Evolutionary conservation across 2,797 vertebrate species (phyloP).

Genomic region (Crypturellus tataupa): DNA sequence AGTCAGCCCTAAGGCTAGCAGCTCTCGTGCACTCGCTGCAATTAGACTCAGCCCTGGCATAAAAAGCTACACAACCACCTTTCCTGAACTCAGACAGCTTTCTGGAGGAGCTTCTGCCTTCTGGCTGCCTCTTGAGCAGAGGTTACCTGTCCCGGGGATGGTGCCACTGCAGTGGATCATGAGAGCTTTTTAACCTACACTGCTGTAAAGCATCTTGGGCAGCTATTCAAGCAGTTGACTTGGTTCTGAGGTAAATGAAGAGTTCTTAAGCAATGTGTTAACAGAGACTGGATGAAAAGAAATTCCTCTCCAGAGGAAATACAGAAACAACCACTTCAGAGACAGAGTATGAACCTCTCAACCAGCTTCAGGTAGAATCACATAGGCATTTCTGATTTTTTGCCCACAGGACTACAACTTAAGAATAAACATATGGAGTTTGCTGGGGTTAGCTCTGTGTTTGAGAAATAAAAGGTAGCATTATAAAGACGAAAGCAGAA

Average conservation of each 20-base stretch:
- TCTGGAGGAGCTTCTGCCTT: neutral
- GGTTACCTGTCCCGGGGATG: neutral
- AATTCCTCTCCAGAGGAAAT: neutral
- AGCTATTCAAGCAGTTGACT: neutral
- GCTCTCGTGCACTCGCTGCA: neutral
- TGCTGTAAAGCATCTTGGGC: neutral
- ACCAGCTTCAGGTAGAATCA: neutral
- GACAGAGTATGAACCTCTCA: neutral
- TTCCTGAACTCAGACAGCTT: neutral
- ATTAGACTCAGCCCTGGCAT: neutral
- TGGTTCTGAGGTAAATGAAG: neutral
- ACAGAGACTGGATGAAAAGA: neutral
- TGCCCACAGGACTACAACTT: neutral
- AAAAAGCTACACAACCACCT: neutral
- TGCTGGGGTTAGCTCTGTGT: neutral
- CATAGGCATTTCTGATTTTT: neutral
- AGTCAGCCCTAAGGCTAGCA: neutral
- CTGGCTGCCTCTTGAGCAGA: neutral
- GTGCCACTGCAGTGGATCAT: neutral
- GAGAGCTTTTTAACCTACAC: rapidly evolving
- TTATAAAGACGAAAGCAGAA: neutral
- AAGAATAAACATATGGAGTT: neutral
- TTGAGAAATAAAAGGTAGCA: neutral
- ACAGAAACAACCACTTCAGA: neutral
- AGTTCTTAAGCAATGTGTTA: neutral